A percentile compares a stretch with the other conserved stretches of the same genome.
phyloP scores from a whole-genome alignment of 37 sponge, comb jelly and placozoan species.

The Geodia barretti region DNA sequence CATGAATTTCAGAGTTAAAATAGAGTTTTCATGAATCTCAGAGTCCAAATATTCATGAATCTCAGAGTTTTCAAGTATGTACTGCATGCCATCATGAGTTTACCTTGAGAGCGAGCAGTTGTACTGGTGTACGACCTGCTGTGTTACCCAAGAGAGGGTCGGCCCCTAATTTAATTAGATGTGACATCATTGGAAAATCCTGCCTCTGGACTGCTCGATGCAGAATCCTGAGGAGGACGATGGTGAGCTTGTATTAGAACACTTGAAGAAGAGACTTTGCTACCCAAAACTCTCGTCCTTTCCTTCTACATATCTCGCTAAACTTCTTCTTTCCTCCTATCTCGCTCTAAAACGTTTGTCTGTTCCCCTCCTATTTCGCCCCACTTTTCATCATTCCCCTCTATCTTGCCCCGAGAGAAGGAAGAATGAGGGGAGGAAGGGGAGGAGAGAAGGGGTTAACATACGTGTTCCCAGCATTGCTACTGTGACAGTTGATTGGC shows the following conservation, averaged over 20 bases:
- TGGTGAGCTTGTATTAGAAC: neutral
- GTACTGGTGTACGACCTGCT: constrained; percentile 19
- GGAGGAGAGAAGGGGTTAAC: neutral
- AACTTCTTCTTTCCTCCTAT: neutral
- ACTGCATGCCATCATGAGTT: too few relatives aligned
- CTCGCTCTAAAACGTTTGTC: neutral
- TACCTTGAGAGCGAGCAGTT: constrained; percentile 64
- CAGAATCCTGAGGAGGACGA: constrained; percentile 34
- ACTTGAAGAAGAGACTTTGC: neutral
- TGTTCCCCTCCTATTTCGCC: neutral
- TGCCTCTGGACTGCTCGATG: constrained; percentile 61
- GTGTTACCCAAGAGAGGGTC: constrained; percentile 60
- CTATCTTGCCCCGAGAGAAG: too few relatives aligned
- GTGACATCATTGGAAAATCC: constrained; percentile 37
- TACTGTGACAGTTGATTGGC: constrained; percentile 37
- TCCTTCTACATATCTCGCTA: neutral
- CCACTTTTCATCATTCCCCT: too few relatives aligned
- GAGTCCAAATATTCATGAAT: too few relatives aligned
- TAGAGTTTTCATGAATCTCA: too few relatives aligned
- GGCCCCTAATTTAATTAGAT: constrained; percentile 70
- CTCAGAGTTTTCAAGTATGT: too few relatives aligned
- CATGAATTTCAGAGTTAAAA: too few relatives aligned
- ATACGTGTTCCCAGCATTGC: constrained; percentile 56
- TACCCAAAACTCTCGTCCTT: neutral
- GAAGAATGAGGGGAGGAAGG: neutral